Evolutionary conservation across 2,113 vertebrate genomes (phyloP).

Genomic region (Rutilus rutilus): DNA sequence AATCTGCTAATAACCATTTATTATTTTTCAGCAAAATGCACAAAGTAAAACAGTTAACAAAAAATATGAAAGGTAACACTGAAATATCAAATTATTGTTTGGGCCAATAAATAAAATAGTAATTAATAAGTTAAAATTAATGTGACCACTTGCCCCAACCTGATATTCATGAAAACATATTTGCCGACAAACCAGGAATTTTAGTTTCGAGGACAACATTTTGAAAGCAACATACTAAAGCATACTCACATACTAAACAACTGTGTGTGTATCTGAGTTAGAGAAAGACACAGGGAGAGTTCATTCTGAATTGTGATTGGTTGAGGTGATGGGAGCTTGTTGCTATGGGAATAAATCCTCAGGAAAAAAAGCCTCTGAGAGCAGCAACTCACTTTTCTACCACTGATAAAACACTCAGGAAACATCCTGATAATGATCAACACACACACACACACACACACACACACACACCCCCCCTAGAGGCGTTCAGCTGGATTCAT

Average conservation of each 20-base stretch:
- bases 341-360: slow-evolving; percentile 65
- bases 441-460: neutral
- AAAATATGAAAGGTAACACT: neutral
- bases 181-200: neutral
- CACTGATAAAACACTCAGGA: slow-evolving; percentile 16
- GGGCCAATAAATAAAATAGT: neutral
- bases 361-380: slow-evolving; percentile 27
- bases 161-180: neutral
- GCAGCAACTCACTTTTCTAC: neutral
- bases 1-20: neutral
- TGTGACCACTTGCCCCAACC: neutral
- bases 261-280: neutral
- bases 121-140: neutral
- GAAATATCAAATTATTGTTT: neutral
- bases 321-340: slow-evolving; percentile 61
- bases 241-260: neutral
- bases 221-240: neutral
- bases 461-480: neutral
- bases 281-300: neutral
- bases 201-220: neutral
- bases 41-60: neutral
- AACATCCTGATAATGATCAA: neutral
- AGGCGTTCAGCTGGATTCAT: neutral
- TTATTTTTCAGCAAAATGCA: too few relatives aligned
- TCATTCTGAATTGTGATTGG: slow-evolving; percentile 58